Percentiles rank a stretch among this genome's conserved stretches.
Conservation (phyloP, 2,797 vertebrate genomes). For the Hyperoplus lanceolatus region DNA sequence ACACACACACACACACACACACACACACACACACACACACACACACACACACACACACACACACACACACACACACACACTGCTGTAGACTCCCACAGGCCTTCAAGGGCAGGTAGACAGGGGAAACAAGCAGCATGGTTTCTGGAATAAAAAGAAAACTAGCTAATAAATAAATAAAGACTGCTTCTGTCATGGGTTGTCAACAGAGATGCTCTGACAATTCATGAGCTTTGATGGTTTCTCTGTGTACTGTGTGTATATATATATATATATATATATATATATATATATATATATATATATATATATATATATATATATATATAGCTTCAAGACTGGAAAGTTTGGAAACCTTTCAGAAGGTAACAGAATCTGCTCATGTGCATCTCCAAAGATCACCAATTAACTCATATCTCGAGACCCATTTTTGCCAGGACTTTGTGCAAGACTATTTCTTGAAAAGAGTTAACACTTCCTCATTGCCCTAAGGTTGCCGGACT, state of each 20-base stretch:
- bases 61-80: slow-evolving; percentile 20
- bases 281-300: no score
- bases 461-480: neutral
- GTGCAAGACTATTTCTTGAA: neutral
- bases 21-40: slow-evolving; percentile 20
- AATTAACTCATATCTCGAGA: neutral
- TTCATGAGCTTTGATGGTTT: slow-evolving; percentile 1
- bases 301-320: no score
- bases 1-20: slow-evolving; percentile 17
- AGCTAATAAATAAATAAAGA: slow-evolving; percentile 4
- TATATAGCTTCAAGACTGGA: neutral
- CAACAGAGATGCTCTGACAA: slow-evolving; percentile 7
- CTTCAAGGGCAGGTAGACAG: slow-evolving; percentile 71
- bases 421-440: neutral
- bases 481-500: neutral
- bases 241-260: neutral
- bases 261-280: no score
- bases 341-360: neutral
- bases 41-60: slow-evolving; percentile 9
- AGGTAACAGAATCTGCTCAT: neutral
- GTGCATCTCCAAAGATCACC: neutral
- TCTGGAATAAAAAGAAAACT: slow-evolving; percentile 44
- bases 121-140: slow-evolving; percentile 59
- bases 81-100: slow-evolving; percentile 50
- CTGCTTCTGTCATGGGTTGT: slow-evolving; percentile 13